A percentile compares a stretch with the other conserved stretches of the same genome.
Evolutionary conservation across 1,140 invertebrate genomes (phyloP).

Genomic region (Batillaria attramentaria): DNA sequence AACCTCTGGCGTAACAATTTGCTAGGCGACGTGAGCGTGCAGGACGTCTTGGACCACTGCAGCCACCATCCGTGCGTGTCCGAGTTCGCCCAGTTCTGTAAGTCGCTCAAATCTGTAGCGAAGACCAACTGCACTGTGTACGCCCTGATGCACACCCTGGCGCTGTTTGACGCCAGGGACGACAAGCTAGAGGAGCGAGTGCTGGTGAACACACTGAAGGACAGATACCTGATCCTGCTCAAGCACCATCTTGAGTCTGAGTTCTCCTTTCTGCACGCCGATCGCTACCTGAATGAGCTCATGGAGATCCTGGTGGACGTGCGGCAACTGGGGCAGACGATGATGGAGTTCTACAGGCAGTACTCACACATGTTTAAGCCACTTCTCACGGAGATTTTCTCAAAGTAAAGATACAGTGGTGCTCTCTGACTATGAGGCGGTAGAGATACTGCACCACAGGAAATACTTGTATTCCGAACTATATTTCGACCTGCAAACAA

Average conservation of each 20-base stretch:
- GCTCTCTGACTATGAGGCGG: too few species aligned
- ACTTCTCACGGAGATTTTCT: background rate
- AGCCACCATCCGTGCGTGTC: conserved; percentile 55
- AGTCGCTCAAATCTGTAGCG: conserved; percentile 15
- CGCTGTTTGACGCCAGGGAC: conserved; percentile 14
- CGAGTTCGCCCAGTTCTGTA: conserved; percentile 50
- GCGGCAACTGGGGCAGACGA: background rate
- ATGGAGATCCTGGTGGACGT: conserved; percentile 12
- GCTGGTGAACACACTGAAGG: background rate
- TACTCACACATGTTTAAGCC: conserved; percentile 13
- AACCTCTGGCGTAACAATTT: background rate
- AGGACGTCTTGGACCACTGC: background rate
- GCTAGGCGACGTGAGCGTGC: background rate
- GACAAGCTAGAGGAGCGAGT: background rate
- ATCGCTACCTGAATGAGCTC: conserved; percentile 17
- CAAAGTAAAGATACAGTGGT: background rate
- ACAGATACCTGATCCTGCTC: conserved; percentile 25
- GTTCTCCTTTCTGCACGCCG: conserved; percentile 29
- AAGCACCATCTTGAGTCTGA: conserved; percentile 26
- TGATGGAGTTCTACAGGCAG: conserved; percentile 10
- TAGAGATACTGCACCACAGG: too few species aligned
- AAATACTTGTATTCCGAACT: background rate
- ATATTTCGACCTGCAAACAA: background rate
- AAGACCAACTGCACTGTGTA: conserved; percentile 25
- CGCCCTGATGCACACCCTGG: conserved; percentile 15